Conservation (phyloP, 2,113 vertebrate genomes). For the Calcarius ornatus region DNA sequence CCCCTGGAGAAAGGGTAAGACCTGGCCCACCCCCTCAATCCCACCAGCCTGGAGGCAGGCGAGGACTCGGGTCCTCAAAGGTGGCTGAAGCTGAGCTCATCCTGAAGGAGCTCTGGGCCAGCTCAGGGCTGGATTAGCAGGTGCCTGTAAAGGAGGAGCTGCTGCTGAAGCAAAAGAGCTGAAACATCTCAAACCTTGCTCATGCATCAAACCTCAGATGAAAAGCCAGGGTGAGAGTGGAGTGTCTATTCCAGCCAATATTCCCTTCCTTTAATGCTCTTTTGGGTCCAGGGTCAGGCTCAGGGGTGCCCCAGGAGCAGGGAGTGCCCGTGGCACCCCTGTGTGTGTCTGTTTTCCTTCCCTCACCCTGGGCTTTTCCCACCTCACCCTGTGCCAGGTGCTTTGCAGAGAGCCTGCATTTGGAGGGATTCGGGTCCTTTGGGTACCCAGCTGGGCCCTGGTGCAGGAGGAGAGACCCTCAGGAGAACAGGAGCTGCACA, state of each 20-base stretch:
- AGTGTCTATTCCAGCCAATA: not conserved
- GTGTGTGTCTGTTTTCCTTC: not conserved
- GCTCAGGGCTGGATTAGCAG: not conserved
- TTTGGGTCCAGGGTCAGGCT: not conserved
- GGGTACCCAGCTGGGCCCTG: not conserved
- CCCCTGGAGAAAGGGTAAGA: not conserved
- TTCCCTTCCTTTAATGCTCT: not conserved
- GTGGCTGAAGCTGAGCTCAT: not conserved
- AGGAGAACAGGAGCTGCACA: not conserved
- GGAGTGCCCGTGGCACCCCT: fast-evolving
- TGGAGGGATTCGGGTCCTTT: too few relatives aligned
- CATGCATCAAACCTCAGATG: not conserved
- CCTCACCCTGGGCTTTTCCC: not conserved
- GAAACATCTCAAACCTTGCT: not conserved
- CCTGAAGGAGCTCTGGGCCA: not conserved
- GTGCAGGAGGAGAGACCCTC: not conserved
- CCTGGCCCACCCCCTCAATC: not conserved
- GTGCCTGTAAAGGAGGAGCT: not conserved
- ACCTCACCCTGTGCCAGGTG: not conserved
- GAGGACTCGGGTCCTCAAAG: not conserved
- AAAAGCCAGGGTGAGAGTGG: not conserved
- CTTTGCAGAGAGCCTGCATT: not conserved
- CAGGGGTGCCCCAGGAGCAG: not conserved
- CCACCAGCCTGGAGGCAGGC: not conserved
- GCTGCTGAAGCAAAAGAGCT: not conserved